Evolutionary conservation across 2,888 invertebrate genomes (phyloP).

Genomic region (Tricholauxania praeusta): DNA sequence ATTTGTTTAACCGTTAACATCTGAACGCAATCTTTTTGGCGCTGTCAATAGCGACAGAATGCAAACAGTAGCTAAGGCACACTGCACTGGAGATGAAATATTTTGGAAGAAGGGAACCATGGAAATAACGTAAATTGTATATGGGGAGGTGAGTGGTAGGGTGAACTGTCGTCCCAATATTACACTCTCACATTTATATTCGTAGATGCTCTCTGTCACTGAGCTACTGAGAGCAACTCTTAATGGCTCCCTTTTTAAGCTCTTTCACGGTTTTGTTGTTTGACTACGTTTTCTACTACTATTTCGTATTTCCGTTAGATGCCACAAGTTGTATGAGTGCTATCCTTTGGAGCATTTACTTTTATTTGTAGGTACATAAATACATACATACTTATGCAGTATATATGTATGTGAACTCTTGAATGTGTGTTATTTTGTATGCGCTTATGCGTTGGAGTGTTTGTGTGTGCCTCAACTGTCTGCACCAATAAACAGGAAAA

Average conservation of each 20-base stretch:
- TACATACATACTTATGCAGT: no score
- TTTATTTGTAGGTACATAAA: not conserved
- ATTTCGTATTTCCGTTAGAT: not conserved
- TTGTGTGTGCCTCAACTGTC: conserved; percentile 41
- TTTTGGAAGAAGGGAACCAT: no score
- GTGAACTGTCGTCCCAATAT: not conserved
- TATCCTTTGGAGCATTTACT: no score
- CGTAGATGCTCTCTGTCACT: not conserved
- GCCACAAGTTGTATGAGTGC: conserved; percentile 12
- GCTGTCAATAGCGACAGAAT: not conserved
- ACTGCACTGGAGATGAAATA: no score
- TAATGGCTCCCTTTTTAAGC: not conserved
- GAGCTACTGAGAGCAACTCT: not conserved
- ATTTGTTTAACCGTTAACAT: conserved; percentile 14
- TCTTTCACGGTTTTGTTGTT: not conserved
- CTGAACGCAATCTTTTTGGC: not conserved
- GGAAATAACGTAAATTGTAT: no score
- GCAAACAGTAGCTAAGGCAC: no score
- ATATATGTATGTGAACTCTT: no score
- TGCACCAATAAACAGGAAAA: conserved; percentile 45
- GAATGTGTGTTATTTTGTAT: not conserved
- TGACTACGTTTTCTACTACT: conserved; percentile 13
- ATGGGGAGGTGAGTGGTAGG: no score
- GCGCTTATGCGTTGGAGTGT: no score
- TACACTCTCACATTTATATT: not conserved